Evolutionary conservation across 2,888 invertebrate genomes (phyloP).

Genomic region (Miltochrista miniata): DNA sequence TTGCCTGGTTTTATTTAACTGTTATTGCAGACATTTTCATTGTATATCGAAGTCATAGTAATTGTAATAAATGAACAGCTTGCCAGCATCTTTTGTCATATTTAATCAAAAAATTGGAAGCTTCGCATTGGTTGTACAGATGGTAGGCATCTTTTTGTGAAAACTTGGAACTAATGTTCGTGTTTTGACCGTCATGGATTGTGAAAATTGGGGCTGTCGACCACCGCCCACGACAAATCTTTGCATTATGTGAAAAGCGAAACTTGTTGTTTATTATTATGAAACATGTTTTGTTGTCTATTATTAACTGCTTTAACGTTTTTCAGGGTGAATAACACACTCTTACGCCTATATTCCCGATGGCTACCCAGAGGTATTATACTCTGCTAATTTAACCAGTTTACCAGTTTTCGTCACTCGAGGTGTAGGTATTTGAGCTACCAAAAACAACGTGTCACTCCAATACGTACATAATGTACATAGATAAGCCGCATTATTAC

Average conservation of each 20-base stretch:
- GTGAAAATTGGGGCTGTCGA: no score
- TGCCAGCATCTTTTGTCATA: neutral
- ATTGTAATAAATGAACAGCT: conserved; percentile 3
- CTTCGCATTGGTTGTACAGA: neutral
- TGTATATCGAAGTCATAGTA: neutral
- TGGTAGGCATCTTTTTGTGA: neutral
- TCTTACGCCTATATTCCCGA: no score
- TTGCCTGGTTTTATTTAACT: neutral
- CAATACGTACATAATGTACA: conserved; percentile 18
- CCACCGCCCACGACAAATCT: no score
- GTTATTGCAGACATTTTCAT: neutral
- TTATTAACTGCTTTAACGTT: no score
- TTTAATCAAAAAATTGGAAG: conserved; percentile 7
- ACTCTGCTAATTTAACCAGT: no score
- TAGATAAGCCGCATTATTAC: conserved; percentile 29
- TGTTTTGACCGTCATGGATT: neutral
- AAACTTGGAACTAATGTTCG: neutral
- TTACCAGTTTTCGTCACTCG: no score
- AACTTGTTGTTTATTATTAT: no score
- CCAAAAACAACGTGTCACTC: conserved; percentile 17
- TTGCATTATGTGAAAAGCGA: no score
- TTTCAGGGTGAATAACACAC: no score
- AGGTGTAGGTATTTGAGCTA: neutral
- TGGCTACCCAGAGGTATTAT: no score
- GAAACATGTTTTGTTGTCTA: no score